Conservation (phyloP, 2,113 vertebrate genomes). For the Plotosus lineatus region DNA sequence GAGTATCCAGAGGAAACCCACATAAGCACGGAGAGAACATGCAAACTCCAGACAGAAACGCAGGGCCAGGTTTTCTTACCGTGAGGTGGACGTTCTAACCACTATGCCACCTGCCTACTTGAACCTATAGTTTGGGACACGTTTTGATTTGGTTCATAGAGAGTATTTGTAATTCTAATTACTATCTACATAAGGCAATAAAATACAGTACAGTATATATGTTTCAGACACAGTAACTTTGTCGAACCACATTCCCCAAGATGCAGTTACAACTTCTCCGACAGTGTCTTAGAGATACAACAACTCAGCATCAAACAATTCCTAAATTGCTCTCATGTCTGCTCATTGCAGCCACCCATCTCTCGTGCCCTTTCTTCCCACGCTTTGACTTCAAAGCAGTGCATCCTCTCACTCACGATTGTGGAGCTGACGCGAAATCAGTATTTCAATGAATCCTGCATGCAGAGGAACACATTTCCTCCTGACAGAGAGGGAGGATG, state of each 20-base stretch:
- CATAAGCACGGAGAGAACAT: no score
- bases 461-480: constrained; percentile 35
- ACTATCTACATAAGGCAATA: not conserved
- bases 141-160: not conserved
- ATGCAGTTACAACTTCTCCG: constrained; percentile 4
- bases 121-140: not conserved
- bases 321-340: constrained; percentile 32
- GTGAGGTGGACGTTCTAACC: no score
- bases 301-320: constrained; percentile 39
- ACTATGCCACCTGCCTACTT: no score
- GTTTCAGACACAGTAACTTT: not conserved
- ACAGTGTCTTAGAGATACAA: not conserved
- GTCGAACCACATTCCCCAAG: not conserved
- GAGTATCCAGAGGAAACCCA: no score
- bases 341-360: constrained; percentile 28
- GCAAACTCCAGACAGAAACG: no score
- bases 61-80: no score
- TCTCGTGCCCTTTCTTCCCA: constrained; percentile 35
- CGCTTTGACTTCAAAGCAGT: not conserved
- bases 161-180: not conserved
- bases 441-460: constrained; percentile 41
- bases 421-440: constrained; percentile 19
- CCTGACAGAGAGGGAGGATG: constrained; percentile 29
- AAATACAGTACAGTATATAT: not conserved
- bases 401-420: constrained; percentile 6